A percentile compares a stretch with the other conserved stretches of the same genome.
Evolutionary conservation across 1,140 invertebrate genomes (phyloP).

Genomic region (Aphelinus atriplicis): DNA sequence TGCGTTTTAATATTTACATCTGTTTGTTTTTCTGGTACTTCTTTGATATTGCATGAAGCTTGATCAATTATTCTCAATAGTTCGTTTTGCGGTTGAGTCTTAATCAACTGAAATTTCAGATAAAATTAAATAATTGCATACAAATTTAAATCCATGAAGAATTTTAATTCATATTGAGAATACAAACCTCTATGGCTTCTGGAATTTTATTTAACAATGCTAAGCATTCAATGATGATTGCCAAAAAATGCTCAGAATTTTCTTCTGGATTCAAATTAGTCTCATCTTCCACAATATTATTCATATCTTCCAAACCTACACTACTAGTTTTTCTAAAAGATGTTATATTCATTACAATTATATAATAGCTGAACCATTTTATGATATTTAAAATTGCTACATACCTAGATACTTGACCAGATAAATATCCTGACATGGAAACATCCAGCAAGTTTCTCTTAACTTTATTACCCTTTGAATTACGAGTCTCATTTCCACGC

Average conservation of each 20-base stretch:
- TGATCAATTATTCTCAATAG: conserved; percentile 79
- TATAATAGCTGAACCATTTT: not conserved
- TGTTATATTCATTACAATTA: conserved; percentile 16
- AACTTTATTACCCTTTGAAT: conserved; percentile 61
- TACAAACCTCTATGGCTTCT: conserved; percentile 81
- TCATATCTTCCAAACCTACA: conserved; percentile 49
- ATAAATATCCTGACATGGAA: conserved; percentile 40
- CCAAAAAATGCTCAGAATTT: conserved; percentile 78
- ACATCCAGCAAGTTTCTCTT: conserved; percentile 54
- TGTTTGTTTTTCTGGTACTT: conserved; percentile 58
- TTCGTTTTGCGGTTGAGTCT: conserved; percentile 83
- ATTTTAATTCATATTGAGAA: conserved; percentile 3
- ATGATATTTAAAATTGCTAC: conserved; percentile 21
- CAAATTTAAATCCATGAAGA: not conserved
- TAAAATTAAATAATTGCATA: conserved; percentile 15
- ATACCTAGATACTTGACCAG: conserved; percentile 44
- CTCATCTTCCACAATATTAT: conserved; percentile 72
- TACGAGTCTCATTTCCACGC: conserved; percentile 65
- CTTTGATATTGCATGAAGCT: conserved; percentile 80
- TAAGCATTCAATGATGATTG: conserved; percentile 86
- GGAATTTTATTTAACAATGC: conserved; percentile 85
- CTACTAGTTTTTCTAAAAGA: conserved; percentile 45
- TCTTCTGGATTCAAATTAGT: conserved; percentile 73
- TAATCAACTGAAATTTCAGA: conserved; percentile 72
- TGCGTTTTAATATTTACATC: conserved; percentile 27